phyloP scores from a whole-genome alignment of 2,797 vertebrate genomes.

The Cyprinella venusta region DNA sequence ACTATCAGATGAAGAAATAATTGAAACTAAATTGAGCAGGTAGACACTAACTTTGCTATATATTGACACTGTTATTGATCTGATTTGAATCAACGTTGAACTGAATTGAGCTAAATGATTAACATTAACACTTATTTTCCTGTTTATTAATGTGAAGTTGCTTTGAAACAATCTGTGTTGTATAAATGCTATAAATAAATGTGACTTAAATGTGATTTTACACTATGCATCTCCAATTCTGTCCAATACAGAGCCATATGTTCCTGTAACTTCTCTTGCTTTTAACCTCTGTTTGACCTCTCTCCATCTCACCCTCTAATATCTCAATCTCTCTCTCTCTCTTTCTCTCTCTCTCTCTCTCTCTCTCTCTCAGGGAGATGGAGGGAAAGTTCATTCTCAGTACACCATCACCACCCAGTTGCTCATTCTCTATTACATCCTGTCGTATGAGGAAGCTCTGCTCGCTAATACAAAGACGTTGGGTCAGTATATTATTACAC shows the following conservation, averaged over 20 bases:
- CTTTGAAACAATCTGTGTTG: background rate
- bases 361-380: slow-evolving; percentile 78
- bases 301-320: slow-evolving; percentile 10
- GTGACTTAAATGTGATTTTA: background rate
- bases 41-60: too few species aligned
- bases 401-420: slow-evolving; percentile 95
- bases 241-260: background rate
- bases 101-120: too few species aligned
- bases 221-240: background rate
- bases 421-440: slow-evolving; percentile 94
- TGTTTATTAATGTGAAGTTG: background rate
- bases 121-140: background rate
- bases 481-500: slow-evolving; percentile 74
- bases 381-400: slow-evolving; percentile 73
- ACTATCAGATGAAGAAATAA: background rate
- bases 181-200: background rate
- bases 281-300: slow-evolving; percentile 36
- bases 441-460: slow-evolving; percentile 96
- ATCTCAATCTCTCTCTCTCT: background rate
- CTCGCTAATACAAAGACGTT: slow-evolving; percentile 93
- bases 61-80: background rate
- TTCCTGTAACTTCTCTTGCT: background rate
- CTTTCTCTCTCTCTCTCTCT: too few species aligned
- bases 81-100: background rate
- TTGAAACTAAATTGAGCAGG: too few species aligned